Percentiles rank a stretch among this genome's conserved stretches.
Evolutionary conservation across 2,888 invertebrate genomes (phyloP).

Genomic region (Parnassius orleans): DNA sequence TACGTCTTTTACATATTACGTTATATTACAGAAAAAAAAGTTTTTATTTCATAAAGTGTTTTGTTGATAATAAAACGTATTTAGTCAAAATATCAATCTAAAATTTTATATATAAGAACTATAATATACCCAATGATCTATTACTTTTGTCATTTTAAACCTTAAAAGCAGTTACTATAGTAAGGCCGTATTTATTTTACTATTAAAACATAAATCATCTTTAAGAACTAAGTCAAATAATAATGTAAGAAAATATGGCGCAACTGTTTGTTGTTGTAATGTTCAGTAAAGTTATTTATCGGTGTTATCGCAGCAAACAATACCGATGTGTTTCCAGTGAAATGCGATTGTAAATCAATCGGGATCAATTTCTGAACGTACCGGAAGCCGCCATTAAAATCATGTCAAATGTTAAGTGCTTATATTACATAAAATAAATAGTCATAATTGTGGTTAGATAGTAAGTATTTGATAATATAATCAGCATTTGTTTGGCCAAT

Average conservation of each 20-base stretch:
- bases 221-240: not conserved
- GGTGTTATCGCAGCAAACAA: conserved; percentile 32
- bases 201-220: not conserved
- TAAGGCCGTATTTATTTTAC: no score
- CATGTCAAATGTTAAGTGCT: conserved; percentile 18
- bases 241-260: not conserved
- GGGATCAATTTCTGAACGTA: conserved; percentile 26
- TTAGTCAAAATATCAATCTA: no score
- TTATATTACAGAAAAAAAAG: no score
- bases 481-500: no score
- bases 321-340: conserved; percentile 37
- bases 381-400: conserved; percentile 21
- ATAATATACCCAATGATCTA: no score
- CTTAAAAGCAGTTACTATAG: not conserved
- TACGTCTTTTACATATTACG: no score
- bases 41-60: no score
- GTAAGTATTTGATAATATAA: no score
- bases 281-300: conserved; percentile 6
- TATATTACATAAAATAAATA: conserved; percentile 3
- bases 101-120: no score
- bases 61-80: no score
- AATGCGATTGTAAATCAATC: conserved; percentile 44
- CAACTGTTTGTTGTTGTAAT: conserved; percentile 1
- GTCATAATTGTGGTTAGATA: not conserved
- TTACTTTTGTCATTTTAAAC: no score